phyloP scores from a whole-genome alignment of 2,888 invertebrate genomes.

The Eupelmus urozonus region DNA sequence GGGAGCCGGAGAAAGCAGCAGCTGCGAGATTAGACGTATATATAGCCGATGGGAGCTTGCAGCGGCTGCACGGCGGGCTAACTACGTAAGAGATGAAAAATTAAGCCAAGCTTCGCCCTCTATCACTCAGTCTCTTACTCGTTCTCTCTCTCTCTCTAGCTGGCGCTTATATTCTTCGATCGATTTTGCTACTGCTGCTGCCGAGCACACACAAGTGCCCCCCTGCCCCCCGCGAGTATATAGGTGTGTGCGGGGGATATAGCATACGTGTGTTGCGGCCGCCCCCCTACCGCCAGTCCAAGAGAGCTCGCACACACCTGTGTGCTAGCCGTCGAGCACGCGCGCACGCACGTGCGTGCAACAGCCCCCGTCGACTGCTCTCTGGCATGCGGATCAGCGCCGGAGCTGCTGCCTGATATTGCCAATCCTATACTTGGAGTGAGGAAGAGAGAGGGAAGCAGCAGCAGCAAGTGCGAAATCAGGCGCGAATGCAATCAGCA shows the following conservation, averaged over 20 bases:
- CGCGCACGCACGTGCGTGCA: constrained; percentile 13
- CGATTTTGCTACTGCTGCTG: constrained; percentile 66
- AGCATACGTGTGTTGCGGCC: too few relatives aligned
- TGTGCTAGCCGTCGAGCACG: background rate
- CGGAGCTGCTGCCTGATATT: too few relatives aligned
- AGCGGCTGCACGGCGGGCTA: too few relatives aligned
- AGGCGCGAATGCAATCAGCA: background rate
- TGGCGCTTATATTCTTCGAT: constrained; percentile 60
- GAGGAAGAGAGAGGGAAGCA: too few relatives aligned
- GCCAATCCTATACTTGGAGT: too few relatives aligned
- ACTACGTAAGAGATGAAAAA: constrained; percentile 60
- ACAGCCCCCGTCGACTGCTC: too few relatives aligned
- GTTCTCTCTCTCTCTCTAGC: constrained; percentile 17
- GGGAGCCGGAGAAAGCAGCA: background rate
- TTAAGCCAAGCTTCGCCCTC: constrained; percentile 66
- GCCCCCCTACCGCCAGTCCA: background rate
- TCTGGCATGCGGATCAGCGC: too few relatives aligned
- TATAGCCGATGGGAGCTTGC: too few relatives aligned
- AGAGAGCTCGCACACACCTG: too few relatives aligned
- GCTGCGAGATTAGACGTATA: too few relatives aligned
- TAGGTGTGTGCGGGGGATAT: too few relatives aligned
- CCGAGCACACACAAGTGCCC: background rate
- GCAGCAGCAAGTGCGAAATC: background rate
- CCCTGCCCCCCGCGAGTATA: too few relatives aligned
- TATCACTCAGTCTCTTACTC: constrained; percentile 39